These are phyloP conservation scores for Cavia aperea DNA, from an alignment of 2,113 vertebrate species.

Conservation along the genomic window DNA sequence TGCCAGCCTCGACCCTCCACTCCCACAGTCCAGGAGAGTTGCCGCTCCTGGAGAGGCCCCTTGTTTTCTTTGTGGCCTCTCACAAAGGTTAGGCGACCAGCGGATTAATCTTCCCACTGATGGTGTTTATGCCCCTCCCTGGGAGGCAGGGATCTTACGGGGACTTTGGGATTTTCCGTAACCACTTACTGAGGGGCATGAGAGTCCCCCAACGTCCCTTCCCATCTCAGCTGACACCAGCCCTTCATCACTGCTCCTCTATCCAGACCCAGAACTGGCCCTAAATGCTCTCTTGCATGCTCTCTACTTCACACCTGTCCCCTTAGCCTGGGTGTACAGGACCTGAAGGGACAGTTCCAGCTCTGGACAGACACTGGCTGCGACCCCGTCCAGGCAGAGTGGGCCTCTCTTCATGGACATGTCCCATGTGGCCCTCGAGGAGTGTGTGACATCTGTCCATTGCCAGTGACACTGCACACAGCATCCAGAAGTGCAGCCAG, in stretches of 20 bases:
- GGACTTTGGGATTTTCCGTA: background rate
- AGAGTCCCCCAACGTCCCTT: background rate
- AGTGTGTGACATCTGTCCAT: fast-evolving
- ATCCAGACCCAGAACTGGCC: background rate
- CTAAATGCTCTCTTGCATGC: fast-evolving
- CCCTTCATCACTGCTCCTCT: background rate
- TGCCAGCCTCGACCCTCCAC: background rate
- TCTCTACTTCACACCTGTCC: fast-evolving
- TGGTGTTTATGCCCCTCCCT: background rate
- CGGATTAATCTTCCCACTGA: background rate
- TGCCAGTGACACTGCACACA: fast-evolving
- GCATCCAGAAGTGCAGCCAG: background rate
- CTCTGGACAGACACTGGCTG: fast-evolving
- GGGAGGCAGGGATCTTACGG: background rate
- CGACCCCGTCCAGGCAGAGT: fast-evolving
- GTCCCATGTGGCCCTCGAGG: fast-evolving
- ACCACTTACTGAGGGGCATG: background rate
- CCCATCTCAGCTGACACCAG: fast-evolving
- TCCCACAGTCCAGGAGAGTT: background rate
- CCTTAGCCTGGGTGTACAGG: fast-evolving
- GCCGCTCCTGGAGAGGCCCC: background rate
- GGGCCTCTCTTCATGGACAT: fast-evolving
- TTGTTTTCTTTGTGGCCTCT: too few relatives aligned
- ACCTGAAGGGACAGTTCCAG: fast-evolving
- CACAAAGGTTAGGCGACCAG: background rate